A percentile compares a stretch with the other conserved stretches of the same genome.
Evolutionary conservation across 2,113 vertebrate genomes (phyloP).

Genomic region (Alectura lathami): DNA sequence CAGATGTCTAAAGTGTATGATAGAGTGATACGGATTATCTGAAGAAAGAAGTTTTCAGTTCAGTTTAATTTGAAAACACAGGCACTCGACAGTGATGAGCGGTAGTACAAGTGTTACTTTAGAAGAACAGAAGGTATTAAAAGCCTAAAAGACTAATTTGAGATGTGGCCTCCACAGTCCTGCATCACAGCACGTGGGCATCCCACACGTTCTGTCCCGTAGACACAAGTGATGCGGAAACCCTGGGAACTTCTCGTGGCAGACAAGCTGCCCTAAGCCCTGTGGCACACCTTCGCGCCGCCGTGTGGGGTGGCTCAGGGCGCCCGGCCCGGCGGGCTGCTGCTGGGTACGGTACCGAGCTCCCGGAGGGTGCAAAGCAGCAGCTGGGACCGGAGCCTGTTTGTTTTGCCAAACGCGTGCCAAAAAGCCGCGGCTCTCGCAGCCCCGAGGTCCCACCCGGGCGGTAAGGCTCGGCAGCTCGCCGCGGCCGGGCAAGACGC

Average conservation of each 20-base stretch:
- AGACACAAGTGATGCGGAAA: neutral
- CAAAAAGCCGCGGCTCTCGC: neutral
- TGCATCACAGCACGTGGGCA: fast-evolving
- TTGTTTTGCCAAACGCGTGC: neutral
- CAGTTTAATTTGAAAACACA: neutral
- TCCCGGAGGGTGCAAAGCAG: neutral
- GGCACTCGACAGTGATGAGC: neutral
- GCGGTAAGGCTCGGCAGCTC: too few species aligned
- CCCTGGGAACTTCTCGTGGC: neutral
- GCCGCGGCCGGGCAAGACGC: neutral
- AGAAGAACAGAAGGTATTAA: neutral
- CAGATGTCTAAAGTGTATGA: neutral
- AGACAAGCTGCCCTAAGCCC: neutral
- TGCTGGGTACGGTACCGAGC: neutral
- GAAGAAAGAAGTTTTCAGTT: neutral
- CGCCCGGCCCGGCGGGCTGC: too few species aligned
- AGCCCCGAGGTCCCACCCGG: neutral
- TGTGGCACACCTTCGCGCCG: too few species aligned
- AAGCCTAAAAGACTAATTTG: neutral
- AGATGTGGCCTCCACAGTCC: fast-evolving
- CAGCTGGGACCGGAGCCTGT: neutral
- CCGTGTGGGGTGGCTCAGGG: too few species aligned
- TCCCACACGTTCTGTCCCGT: neutral
- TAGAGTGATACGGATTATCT: fast-evolving
- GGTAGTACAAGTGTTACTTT: neutral